These are phyloP conservation scores for Eupithecia dodoneata DNA, from an alignment of 2,888 invertebrate genomes.

Conservation along the genomic window DNA sequence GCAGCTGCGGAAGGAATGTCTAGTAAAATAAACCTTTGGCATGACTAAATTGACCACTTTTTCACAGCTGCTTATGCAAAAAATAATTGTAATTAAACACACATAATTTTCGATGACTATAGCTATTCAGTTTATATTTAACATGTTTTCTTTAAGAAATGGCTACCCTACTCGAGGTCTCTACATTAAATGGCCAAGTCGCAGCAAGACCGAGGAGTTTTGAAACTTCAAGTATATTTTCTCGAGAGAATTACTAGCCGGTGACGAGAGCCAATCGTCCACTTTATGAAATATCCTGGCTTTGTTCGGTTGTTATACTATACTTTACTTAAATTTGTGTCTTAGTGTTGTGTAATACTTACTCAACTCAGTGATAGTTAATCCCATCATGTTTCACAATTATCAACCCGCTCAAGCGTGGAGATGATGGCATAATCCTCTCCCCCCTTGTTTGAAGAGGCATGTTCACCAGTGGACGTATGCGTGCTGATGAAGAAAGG, in stretches of 20 bases:
- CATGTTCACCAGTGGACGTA: too few species aligned
- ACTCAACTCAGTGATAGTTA: too few species aligned
- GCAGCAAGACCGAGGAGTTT: slow-evolving; percentile 45
- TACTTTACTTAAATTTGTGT: neutral
- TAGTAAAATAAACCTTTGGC: neutral
- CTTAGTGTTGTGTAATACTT: too few species aligned
- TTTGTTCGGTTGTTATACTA: slow-evolving; percentile 13
- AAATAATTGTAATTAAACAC: neutral
- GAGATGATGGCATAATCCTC: too few species aligned
- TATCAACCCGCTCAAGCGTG: too few species aligned
- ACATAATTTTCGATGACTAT: neutral
- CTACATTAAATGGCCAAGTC: slow-evolving; percentile 44
- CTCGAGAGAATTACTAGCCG: slow-evolving; percentile 52
- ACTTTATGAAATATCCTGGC: slow-evolving; percentile 24
- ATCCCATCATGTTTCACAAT: too few species aligned
- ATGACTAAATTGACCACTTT: neutral
- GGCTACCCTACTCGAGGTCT: slow-evolving; percentile 48
- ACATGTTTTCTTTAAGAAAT: neutral
- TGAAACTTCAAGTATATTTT: slow-evolving; percentile 54
- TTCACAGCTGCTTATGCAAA: too few species aligned
- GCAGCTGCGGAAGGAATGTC: too few species aligned
- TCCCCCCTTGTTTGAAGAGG: too few species aligned
- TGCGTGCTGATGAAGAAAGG: neutral
- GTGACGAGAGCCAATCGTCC: slow-evolving; percentile 47
- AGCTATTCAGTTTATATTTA: neutral